phyloP scores from a whole-genome alignment of 2,113 vertebrate species.

The Saguinus imperator region DNA sequence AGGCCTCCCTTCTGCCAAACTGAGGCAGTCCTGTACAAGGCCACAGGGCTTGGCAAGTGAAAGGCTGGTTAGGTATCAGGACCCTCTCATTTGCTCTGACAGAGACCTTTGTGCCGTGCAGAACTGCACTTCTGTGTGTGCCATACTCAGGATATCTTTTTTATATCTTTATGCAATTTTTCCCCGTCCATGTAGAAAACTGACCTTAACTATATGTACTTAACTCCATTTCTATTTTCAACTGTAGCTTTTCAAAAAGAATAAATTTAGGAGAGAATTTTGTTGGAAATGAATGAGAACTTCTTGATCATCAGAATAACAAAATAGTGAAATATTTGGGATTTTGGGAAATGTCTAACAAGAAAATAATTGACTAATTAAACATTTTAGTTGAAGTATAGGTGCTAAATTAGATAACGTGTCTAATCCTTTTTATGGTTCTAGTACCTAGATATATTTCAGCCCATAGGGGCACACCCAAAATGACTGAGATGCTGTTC shows the following conservation, averaged over 20 bases:
- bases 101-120: fast-evolving
- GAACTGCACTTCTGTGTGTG: fast-evolving
- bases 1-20: fast-evolving
- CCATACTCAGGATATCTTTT: background rate
- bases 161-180: background rate
- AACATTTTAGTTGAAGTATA: background rate
- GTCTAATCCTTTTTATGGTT: background rate
- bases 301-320: background rate
- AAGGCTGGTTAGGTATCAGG: fast-evolving
- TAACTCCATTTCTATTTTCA: background rate
- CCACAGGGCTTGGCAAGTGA: too few relatives aligned
- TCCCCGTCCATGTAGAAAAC: background rate
- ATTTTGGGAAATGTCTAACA: background rate
- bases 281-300: background rate
- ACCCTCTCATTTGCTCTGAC: fast-evolving
- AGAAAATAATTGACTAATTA: background rate
- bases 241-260: background rate
- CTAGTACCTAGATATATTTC: background rate
- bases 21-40: background rate
- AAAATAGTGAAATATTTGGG: background rate
- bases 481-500: background rate
- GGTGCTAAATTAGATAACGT: background rate
- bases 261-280: background rate
- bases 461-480: background rate
- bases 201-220: background rate